Conservation (phyloP, 2,113 vertebrate genomes). For the Isurus oxyrinchus region DNA sequence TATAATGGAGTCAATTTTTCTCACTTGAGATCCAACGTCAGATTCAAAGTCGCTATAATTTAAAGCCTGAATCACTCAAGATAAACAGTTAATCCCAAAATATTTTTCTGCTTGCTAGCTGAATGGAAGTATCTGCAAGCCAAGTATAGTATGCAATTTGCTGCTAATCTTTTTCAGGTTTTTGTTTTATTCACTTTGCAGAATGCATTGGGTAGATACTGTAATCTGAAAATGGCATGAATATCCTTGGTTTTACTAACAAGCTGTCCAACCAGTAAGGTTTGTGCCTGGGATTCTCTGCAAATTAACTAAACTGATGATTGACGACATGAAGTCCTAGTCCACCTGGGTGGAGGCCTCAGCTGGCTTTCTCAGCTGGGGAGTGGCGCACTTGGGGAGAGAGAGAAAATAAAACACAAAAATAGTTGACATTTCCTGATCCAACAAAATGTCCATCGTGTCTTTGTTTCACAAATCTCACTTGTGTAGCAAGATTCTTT, state of each 20-base stretch:
- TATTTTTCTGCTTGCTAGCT: background rate
- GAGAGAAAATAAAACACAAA: background rate
- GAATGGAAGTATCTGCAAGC: background rate
- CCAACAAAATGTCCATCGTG: background rate
- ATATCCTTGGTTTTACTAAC: background rate
- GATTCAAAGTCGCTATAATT: background rate
- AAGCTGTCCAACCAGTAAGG: background rate
- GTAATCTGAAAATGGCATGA: background rate
- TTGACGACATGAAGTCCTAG: background rate
- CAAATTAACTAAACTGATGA: background rate
- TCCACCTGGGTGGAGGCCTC: background rate
- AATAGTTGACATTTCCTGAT: background rate
- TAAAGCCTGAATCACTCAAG: background rate
- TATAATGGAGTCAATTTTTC: background rate
- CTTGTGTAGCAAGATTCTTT: background rate
- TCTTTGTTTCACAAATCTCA: background rate
- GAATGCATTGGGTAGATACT: background rate
- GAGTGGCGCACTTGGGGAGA: background rate
- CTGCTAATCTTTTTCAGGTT: conserved; percentile 7
- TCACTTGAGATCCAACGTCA: background rate
- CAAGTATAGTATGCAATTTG: background rate
- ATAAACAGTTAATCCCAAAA: background rate
- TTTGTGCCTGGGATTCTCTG: background rate
- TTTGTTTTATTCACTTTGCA: background rate
- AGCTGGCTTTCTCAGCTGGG: background rate